Conservation (phyloP, 1,140 invertebrate species). For the Lepidurus packardi region DNA sequence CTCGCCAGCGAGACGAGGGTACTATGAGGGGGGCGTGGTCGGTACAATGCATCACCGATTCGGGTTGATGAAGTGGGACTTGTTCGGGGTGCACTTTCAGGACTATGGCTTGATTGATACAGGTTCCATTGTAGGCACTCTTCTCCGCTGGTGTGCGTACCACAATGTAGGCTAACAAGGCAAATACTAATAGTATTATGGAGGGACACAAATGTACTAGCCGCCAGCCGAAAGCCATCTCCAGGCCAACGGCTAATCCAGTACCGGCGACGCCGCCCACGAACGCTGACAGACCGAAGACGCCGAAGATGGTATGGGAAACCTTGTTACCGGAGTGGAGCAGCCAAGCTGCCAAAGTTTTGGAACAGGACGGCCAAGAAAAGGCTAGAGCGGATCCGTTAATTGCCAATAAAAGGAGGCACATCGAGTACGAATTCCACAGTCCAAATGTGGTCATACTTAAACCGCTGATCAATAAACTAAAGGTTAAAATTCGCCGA, state of each 20-base stretch:
- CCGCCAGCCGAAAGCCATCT: slow-evolving; percentile 48
- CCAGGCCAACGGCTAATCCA: slow-evolving; percentile 49
- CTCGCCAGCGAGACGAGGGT: neutral
- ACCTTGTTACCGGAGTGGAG: slow-evolving; percentile 42
- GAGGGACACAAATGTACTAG: slow-evolving; percentile 46
- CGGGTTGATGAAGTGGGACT: slow-evolving; percentile 17
- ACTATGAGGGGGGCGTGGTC: neutral
- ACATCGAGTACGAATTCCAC: slow-evolving; percentile 44
- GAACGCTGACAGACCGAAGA: slow-evolving; percentile 51
- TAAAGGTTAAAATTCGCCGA: slow-evolving; percentile 46
- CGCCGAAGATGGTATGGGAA: slow-evolving; percentile 48
- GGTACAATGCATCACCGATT: slow-evolving; percentile 28
- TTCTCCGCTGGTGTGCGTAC: slow-evolving; percentile 45
- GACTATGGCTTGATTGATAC: slow-evolving; percentile 37
- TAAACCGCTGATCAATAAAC: slow-evolving; percentile 46
- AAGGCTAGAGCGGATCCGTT: slow-evolving; percentile 50
- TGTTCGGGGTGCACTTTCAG: slow-evolving; percentile 36
- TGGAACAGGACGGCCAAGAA: slow-evolving; percentile 50
- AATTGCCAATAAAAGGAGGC: slow-evolving; percentile 47
- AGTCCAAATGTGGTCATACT: slow-evolving; percentile 49
- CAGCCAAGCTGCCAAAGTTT: slow-evolving; percentile 49
- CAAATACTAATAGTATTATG: slow-evolving; percentile 44
- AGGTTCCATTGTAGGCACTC: slow-evolving; percentile 45
- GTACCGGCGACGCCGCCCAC: slow-evolving; percentile 51
- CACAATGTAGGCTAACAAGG: slow-evolving; percentile 44